phyloP scores from a whole-genome alignment of 1,140 invertebrate species.

The Bombus sylvicola region DNA sequence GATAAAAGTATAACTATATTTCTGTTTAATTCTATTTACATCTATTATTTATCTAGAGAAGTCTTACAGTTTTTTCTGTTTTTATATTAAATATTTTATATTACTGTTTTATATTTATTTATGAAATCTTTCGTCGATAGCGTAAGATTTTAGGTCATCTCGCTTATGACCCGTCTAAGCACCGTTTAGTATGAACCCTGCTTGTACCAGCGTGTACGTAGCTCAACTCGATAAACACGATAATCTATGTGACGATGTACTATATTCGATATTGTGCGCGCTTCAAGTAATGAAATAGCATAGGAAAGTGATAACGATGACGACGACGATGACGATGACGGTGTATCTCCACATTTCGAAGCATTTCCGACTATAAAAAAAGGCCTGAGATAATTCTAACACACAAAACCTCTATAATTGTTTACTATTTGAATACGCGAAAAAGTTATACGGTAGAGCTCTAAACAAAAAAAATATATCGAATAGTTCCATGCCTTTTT shows the following conservation, averaged over 20 bases:
- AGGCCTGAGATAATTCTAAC: neutral
- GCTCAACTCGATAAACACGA: constrained; percentile 17
- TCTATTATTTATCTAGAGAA: too few species aligned
- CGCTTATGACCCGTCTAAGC: neutral
- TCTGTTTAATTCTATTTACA: neutral
- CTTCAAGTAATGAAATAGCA: constrained; percentile 6
- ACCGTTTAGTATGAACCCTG: neutral
- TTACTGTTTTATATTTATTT: too few species aligned
- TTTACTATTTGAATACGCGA: too few species aligned
- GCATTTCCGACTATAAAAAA: neutral
- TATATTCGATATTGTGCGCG: constrained; percentile 12
- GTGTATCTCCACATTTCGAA: neutral
- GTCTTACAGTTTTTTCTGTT: neutral
- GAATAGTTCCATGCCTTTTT: neutral
- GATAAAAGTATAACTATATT: neutral
- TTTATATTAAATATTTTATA: too few species aligned
- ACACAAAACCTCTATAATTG: neutral
- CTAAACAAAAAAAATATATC: neutral
- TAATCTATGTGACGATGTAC: constrained; percentile 23
- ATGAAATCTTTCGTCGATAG: neutral
- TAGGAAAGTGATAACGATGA: constrained; percentile 4
- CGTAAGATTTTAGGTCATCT: neutral
- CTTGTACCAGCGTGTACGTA: neutral
- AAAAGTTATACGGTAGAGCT: neutral
- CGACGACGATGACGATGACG: neutral